phyloP scores from a whole-genome alignment of 2,888 invertebrate species.

The Sturmia bella region DNA sequence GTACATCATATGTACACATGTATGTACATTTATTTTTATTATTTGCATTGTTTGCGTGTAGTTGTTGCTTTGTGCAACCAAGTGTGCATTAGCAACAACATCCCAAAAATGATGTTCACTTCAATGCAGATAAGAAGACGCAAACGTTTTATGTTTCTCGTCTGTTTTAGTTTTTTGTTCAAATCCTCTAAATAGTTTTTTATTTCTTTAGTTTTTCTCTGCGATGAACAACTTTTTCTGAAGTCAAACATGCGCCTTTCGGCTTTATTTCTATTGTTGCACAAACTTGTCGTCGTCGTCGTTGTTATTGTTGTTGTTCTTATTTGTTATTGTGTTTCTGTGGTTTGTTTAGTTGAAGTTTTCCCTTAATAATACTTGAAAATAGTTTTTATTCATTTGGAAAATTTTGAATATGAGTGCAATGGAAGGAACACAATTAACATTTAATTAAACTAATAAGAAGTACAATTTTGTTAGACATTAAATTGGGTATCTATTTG shows the following conservation, averaged over 20 bases:
- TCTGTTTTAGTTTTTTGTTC: constrained; percentile 1
- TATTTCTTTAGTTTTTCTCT: constrained; percentile 12
- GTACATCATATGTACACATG: neutral
- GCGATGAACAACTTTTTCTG: constrained; percentile 44
- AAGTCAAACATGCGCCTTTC: constrained; percentile 68
- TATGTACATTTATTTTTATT: neutral
- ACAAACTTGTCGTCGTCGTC: constrained; percentile 2
- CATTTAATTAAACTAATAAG: constrained; percentile 60
- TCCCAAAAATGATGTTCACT: constrained; percentile 71
- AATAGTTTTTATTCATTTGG: constrained; percentile 54
- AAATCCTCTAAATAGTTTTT: constrained; percentile 24
- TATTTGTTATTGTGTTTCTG: constrained; percentile 38
- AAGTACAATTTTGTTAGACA: constrained; percentile 40
- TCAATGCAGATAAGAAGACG: constrained; percentile 77
- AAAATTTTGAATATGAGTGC: constrained; percentile 45
- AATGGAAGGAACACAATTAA: constrained; percentile 19
- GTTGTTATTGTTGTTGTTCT: constrained; percentile 6
- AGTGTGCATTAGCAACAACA: constrained; percentile 61
- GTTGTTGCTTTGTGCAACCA: constrained; percentile 38
- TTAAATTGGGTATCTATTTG: constrained; percentile 9
- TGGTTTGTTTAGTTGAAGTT: constrained; percentile 50
- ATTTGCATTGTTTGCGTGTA: constrained; percentile 7
- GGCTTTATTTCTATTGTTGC: constrained; percentile 47
- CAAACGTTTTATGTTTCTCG: constrained; percentile 49
- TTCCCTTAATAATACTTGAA: constrained; percentile 51